Conservation (phyloP, 2,888 invertebrate genomes). For the Amiota communis region DNA sequence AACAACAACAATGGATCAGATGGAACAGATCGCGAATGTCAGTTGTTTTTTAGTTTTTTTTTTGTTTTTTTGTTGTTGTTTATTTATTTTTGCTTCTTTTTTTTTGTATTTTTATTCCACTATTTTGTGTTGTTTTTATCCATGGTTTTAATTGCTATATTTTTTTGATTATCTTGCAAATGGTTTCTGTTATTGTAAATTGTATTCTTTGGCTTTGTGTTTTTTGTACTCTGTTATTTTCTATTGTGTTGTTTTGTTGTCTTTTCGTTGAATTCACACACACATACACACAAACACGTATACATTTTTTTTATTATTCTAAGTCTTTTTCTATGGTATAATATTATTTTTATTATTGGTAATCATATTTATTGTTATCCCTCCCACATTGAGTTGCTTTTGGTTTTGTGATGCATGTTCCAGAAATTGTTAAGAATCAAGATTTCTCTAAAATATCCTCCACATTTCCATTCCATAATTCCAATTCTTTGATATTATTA, state of each 20-base stretch:
- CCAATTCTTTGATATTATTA: too few relatives aligned
- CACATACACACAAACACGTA: conserved; percentile 8
- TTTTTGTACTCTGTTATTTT: conserved; percentile 31
- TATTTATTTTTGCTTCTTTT: conserved; percentile 37
- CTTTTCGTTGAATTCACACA: neutral
- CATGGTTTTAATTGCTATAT: conserved; percentile 36
- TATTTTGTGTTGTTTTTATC: conserved; percentile 14
- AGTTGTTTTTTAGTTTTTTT: conserved; percentile 69
- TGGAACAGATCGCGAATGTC: conserved; percentile 61
- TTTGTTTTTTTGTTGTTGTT: conserved; percentile 37
- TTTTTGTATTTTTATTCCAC: conserved; percentile 37
- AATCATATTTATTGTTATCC: too few relatives aligned
- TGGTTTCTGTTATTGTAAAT: conserved; percentile 30
- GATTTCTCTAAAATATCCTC: too few relatives aligned
- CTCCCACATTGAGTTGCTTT: too few relatives aligned
- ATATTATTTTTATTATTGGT: too few relatives aligned
- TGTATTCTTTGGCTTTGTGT: conserved; percentile 33
- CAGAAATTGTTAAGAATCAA: too few relatives aligned
- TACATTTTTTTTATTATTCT: neutral
- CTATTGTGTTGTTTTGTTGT: too few relatives aligned
- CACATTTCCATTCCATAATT: too few relatives aligned
- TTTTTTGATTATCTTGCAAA: conserved; percentile 36
- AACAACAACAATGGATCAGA: conserved; percentile 44
- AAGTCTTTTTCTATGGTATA: neutral
- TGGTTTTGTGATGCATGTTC: too few relatives aligned